Percentiles rank a stretch among this genome's conserved stretches.
Conservation (phyloP, 2,113 vertebrate species). For the Struthidea cinerea region DNA sequence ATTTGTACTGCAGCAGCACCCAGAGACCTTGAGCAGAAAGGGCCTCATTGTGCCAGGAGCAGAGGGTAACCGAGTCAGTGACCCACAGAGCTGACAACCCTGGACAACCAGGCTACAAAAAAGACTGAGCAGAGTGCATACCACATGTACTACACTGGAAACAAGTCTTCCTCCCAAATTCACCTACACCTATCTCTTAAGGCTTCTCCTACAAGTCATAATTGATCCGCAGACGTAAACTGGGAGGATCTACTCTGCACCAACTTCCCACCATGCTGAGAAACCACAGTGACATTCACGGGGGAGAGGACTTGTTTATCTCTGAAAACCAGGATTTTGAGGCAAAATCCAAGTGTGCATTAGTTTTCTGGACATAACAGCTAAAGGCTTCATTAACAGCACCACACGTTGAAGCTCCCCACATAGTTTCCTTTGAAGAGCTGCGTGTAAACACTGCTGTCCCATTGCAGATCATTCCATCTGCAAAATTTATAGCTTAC, state of each 20-base stretch:
- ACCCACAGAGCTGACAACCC: neutral
- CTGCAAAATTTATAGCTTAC: neutral
- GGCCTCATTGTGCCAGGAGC: neutral
- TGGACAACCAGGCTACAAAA: neutral
- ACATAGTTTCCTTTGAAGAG: neutral
- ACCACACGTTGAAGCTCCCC: neutral
- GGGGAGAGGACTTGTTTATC: neutral
- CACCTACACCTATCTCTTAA: neutral
- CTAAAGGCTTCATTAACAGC: neutral
- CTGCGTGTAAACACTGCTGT: neutral
- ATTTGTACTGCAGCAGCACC: conserved; percentile 55
- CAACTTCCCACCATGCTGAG: neutral
- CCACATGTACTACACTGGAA: neutral
- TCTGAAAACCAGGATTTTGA: neutral
- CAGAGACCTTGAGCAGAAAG: conserved; percentile 39
- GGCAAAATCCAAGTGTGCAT: neutral
- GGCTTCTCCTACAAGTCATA: neutral
- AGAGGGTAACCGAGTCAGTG: neutral
- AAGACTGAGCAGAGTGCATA: neutral
- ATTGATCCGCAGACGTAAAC: neutral
- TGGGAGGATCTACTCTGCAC: neutral
- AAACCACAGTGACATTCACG: neutral
- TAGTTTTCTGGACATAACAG: neutral
- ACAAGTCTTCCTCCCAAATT: neutral
- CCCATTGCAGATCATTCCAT: neutral